Base-by-base conservation (phyloP, 30 jellyfish, hydroid and myxozoan species). In the Aurelia sp. region DNA sequence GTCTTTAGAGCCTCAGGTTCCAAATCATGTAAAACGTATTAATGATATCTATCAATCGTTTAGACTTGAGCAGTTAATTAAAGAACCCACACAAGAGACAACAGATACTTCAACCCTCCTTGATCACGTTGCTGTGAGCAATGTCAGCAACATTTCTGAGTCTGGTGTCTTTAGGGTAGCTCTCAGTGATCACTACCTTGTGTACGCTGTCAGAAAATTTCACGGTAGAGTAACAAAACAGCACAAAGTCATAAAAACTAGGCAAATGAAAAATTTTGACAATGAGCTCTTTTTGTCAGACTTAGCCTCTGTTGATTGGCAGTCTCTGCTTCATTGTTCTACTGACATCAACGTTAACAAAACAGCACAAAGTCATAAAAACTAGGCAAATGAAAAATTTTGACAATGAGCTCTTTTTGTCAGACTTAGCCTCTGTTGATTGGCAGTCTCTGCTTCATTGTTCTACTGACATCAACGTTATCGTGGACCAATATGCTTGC, bases 151-250 rank as follows among this genome's bases (percentile, higher is more conserved):
- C 40, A 66, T 66, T 13, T 50, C 52, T 19, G 78, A 66, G 11
- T 66, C 78, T 27, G 55, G 51, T 66, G 78, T 66, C 7, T 19
- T 66, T 16, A 66, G 31, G 9, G n/a, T 55, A 5, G 55, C 51
- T 55, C 21, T 66, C 31, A 66, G 78, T 27, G 55, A 66, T 66
- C 78, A 31, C 31, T 66, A 27, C 18, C 52, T 66, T 18, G n/a
- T 66, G 6, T 66, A 66, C 78, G 4, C 53, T 7, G 78, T 66
- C 17, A 66, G 78, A 66, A 66, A 66, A 55, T 66, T 19, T 13
- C 78, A 66, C 17, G 78, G 78, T n/a, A 18, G 78, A 13, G 31
- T 66, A 19, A 66, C 13, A n/a, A n/a, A n/a, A n/a, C n/a, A n/a
- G n/a, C n/a, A n/a, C n/a, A n/a, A n/a, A n/a, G n/a, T n/a, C n/a